A percentile compares a stretch with the other conserved stretches of the same genome.
Evolutionary conservation across 2,888 invertebrate species (phyloP).

Genomic region (Liopterus haemorrhoidalis): DNA sequence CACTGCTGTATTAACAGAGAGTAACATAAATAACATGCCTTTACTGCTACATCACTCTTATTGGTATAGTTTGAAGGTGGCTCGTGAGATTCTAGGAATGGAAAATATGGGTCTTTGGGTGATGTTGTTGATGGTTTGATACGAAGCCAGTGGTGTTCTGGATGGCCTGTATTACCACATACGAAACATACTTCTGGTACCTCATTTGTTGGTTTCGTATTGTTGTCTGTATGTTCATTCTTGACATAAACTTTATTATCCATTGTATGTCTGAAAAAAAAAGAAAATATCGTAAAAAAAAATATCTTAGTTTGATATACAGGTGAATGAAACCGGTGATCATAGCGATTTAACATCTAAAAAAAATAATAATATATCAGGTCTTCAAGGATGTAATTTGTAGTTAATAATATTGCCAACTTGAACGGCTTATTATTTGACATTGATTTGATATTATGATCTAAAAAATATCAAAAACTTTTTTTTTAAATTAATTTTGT

Average conservation of each 20-base stretch:
- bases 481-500: too few relatives aligned
- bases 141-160: slow-evolving; percentile 55
- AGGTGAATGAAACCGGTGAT: too few relatives aligned
- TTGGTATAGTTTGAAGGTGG: slow-evolving; percentile 70
- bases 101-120: slow-evolving; percentile 78
- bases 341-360: too few relatives aligned
- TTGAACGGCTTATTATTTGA: too few relatives aligned
- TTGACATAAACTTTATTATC: slow-evolving; percentile 50
- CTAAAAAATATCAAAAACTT: too few relatives aligned
- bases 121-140: slow-evolving; percentile 64
- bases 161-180: slow-evolving; percentile 66
- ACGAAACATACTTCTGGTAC: slow-evolving; percentile 55
- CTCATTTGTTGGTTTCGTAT: slow-evolving; percentile 30
- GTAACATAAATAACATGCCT: slow-evolving; percentile 80
- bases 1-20: slow-evolving; percentile 83
- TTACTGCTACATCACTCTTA: slow-evolving; percentile 49
- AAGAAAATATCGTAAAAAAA: slow-evolving; percentile 19
- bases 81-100: slow-evolving; percentile 84
- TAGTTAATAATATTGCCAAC: too few relatives aligned
- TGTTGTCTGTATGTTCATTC: slow-evolving; percentile 44
- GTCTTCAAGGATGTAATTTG: too few relatives aligned
- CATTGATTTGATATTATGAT: too few relatives aligned
- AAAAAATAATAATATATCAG: too few relatives aligned
- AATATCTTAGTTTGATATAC: too few relatives aligned
- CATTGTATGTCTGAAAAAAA: slow-evolving; percentile 44